Base-by-base conservation (phyloP, 1,140 invertebrate species). In the Lordiphosa mommai region DNA sequence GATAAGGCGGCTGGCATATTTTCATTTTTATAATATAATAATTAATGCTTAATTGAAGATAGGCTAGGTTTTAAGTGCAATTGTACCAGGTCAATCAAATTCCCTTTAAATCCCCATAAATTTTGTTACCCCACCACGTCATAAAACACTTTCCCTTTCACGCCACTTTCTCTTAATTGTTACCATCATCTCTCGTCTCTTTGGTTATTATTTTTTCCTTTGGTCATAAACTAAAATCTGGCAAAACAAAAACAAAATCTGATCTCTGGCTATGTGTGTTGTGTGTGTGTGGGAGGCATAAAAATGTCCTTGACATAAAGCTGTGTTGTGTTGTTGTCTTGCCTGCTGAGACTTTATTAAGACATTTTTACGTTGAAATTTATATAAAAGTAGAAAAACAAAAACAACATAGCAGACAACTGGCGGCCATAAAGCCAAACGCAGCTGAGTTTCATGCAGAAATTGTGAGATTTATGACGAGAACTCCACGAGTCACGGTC, bases 251-350 rank as follows among this genome's bases (percentile, higher is more conserved):
- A 47, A 44, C 32, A 32, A 53, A 55, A 61, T 61, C 41, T 67
- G 67, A 67, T 67, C 63, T 67, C 44, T 49, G 32, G 47, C 33
- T 23, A 17, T 16, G 37, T 27, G 34, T 17, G 17, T 14, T 17
- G 17, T 14, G 14, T 29, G 40, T 23, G 37, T 69, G 49, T 30
- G 47, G 33, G 44, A 55, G 57, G 46, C 57, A 70, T 70, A 72
- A 72, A 61, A 73, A 48, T 73, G 69, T 68, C 71, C 71, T 73
- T 73, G 71, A 73, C 71, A 73, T 64, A 72, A 73, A 73, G 69
- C 61, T 50, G 53, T 68, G 41, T 33, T 57, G 38, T 30, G 7
- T 7, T 12, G 5, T 40, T 41, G 30, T 7, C 14, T 38, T 43
- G 58, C 33, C 49, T 36, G 9, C 23, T 34, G 34, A 43, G 70